These are phyloP conservation scores for Myotis findleyi DNA, from an alignment of 2,797 vertebrate genomes.

Conservation along the genomic window DNA sequence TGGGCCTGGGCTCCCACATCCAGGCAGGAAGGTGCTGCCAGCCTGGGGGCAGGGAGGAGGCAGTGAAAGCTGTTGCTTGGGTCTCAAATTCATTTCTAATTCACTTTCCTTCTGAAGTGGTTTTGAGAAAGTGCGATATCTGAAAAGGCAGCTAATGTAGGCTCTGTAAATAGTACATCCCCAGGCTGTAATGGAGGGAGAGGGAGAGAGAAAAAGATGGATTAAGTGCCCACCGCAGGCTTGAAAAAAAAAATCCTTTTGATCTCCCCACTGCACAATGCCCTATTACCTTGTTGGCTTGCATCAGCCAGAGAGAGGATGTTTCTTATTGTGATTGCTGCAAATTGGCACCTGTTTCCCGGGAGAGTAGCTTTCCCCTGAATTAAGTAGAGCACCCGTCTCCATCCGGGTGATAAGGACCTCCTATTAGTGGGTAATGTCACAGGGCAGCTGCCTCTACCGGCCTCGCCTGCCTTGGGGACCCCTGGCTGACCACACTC, in stretches of 20 bases:
- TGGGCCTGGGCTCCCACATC: neutral
- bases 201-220: constrained; percentile 71
- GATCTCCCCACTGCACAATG: constrained; percentile 78
- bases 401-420: constrained; percentile 79
- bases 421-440: constrained; percentile 76
- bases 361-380: constrained; percentile 76
- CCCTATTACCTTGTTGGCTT: constrained; percentile 82
- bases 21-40: neutral
- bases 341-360: constrained; percentile 83
- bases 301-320: constrained; percentile 78
- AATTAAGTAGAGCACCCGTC: constrained; percentile 77
- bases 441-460: neutral
- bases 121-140: constrained; percentile 73
- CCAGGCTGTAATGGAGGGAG: constrained; percentile 75
- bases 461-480: constrained; percentile 1
- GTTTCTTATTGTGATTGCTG: constrained; percentile 84
- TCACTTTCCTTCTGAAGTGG: constrained; percentile 81
- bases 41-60: neutral
- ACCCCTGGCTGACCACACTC: neutral
- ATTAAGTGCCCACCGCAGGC: constrained; percentile 78
- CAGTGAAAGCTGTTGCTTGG: neutral
- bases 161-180: constrained; percentile 77
- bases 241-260: constrained; percentile 73
- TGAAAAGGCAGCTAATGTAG: constrained; percentile 79
- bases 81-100: constrained; percentile 80